Conservation (phyloP, 1,140 invertebrate genomes). For the Glossosoma conforme region DNA sequence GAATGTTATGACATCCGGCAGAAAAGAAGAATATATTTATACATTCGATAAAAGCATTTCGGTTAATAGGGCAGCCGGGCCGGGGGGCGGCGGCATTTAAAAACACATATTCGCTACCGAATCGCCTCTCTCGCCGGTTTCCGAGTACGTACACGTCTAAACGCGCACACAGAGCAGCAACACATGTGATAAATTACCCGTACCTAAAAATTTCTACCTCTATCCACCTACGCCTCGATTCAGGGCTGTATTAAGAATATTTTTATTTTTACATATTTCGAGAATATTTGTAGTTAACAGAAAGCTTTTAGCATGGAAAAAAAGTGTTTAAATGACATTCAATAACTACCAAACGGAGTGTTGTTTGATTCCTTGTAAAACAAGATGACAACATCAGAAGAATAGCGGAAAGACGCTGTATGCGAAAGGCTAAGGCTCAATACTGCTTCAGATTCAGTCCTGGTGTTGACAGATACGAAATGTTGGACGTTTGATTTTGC, state of each 20-base stretch:
- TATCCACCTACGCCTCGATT: slow-evolving; percentile 6
- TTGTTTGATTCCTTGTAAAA: too few relatives aligned
- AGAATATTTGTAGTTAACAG: too few relatives aligned
- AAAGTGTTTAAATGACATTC: too few relatives aligned
- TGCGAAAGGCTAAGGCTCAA: too few relatives aligned
- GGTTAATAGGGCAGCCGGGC: slow-evolving; percentile 10
- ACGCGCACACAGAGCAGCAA: slow-evolving; percentile 19
- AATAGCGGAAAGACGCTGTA: too few relatives aligned
- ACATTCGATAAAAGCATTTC: slow-evolving; percentile 15
- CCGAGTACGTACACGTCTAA: slow-evolving; percentile 9
- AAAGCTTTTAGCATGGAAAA: too few relatives aligned
- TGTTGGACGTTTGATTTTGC: too few relatives aligned
- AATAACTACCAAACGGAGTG: too few relatives aligned
- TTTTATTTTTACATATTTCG: too few relatives aligned
- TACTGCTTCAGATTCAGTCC: too few relatives aligned
- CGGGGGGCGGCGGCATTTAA: slow-evolving; percentile 9
- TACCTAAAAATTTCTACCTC: slow-evolving; percentile 25
- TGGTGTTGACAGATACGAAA: too few relatives aligned
- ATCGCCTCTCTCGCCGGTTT: slow-evolving; percentile 17
- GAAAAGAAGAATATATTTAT: slow-evolving; percentile 4
- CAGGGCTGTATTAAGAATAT: not conserved
- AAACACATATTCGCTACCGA: slow-evolving; percentile 14
- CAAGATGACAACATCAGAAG: too few relatives aligned
- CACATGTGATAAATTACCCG: slow-evolving; percentile 27
- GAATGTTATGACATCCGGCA: slow-evolving; percentile 14